Base-by-base conservation (phyloP, 2,113 vertebrate species). In the Irena cyanogastra region DNA sequence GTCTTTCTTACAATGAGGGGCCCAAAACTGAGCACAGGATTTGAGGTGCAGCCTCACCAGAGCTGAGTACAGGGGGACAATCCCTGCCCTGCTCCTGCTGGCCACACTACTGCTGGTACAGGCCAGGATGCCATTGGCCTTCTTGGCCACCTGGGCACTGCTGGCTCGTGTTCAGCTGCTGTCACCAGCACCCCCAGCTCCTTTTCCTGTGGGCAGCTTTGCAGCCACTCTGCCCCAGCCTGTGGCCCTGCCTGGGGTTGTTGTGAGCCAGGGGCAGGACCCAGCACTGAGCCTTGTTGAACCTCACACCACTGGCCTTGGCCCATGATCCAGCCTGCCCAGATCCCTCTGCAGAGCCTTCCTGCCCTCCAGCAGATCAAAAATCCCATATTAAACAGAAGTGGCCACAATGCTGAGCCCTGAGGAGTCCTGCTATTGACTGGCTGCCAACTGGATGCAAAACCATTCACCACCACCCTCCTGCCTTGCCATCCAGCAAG, bases 41-140 rank as follows among this genome's bases (percentile, higher is more conserved):
- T 42, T 22, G 21, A 42, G 21, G 8, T 56, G 50, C 0, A 1
- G 6, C 9, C 17, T 26, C 30, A 15, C 4, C 57, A 31, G 11
- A 4, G 11, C 26, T 0, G 0, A 56, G 42, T 7, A 49, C 42
- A 79, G 13, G 4, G 13, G 7, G 4, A 9, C 21, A 56, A 27
- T 64, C 57, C 42, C 42, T 49, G 49, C 16, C 41, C n/a, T 42
- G 24, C 2, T 42, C 42, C 75, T 80, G 49, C 66, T 88, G 75
- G 6, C 57, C 47, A 39, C 75, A 18, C 85, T 2, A 2, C 13
- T 70, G 41, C 56, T 87, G 74, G 1, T 1, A 1, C 56, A 79
- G 56, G 13, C 56, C 75, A 87, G 85, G 75, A 33, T 70, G 65
- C 56, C 65, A 26, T 8, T 47, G 56, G 16, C 74, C 65, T 47